Percentiles rank a stretch among this genome's conserved stretches.
These are phyloP conservation scores for Tenthredo livida DNA, from an alignment of 2,888 invertebrate genomes.

Conservation along the genomic window DNA sequence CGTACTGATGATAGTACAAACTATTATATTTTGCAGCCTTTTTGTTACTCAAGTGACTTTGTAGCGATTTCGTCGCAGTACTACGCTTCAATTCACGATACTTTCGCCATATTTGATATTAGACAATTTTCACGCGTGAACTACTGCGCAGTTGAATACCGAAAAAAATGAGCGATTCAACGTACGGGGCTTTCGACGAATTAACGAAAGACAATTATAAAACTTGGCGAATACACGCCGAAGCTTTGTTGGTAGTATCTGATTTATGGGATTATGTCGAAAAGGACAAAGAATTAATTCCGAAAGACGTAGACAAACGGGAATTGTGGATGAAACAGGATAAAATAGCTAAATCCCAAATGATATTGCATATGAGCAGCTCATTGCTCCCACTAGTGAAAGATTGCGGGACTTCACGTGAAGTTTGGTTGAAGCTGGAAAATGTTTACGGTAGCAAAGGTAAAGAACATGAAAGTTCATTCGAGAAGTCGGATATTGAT, in stretches of 20 bases:
- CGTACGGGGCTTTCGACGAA: neutral
- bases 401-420: slow-evolving; percentile 15
- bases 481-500: neutral
- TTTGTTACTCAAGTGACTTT: neutral
- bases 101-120: neutral
- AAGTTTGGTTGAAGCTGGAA: slow-evolving; percentile 24
- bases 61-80: slow-evolving; percentile 9
- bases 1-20: too few relatives aligned
- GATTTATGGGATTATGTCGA: slow-evolving; percentile 11
- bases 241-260: neutral
- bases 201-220: slow-evolving; percentile 35
- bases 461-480: neutral
- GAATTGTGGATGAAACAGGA: slow-evolving; percentile 2
- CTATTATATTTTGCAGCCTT: neutral
- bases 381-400: neutral
- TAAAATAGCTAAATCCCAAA: slow-evolving; percentile 10
- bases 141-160: neutral
- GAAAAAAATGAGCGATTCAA: neutral
- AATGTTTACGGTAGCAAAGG: slow-evolving; percentile 18
- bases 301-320: neutral
- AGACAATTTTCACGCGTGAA: neutral
- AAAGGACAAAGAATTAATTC: neutral
- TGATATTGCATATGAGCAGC: neutral
- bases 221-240: slow-evolving; percentile 32
- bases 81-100: neutral